phyloP scores from a whole-genome alignment of 2,797 vertebrate genomes.

The Gymnodraco acuticeps region DNA sequence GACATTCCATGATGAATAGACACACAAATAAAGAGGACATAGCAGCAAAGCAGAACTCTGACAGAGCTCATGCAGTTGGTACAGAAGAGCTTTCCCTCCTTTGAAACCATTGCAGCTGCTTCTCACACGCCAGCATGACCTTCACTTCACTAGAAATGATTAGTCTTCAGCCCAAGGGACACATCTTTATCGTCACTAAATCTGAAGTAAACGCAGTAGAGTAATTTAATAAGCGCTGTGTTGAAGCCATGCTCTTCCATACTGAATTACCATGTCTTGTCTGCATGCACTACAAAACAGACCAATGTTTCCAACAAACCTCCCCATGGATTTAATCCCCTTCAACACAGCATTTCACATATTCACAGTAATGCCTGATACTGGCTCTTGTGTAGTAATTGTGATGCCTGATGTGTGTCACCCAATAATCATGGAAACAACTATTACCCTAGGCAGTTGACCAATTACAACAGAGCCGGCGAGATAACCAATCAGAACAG shows the following conservation, averaged over 20 bases:
- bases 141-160: constrained; percentile 74
- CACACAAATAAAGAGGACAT: background rate
- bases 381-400: background rate
- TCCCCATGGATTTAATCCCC: constrained; percentile 9
- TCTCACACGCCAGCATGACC: constrained; percentile 62
- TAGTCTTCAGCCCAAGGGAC: constrained; percentile 58
- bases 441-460: background rate
- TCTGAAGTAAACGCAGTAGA: constrained; percentile 55
- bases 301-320: constrained; percentile 12
- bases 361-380: background rate
- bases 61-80: background rate
- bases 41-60: background rate
- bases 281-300: constrained; percentile 33
- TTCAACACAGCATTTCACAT: background rate
- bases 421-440: background rate
- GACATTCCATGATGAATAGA: background rate
- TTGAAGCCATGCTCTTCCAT: constrained; percentile 59
- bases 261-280: constrained; percentile 54
- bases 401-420: background rate
- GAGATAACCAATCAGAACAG: too few relatives aligned
- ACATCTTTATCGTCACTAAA: constrained; percentile 68
- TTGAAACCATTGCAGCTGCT: constrained; percentile 32
- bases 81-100: background rate
- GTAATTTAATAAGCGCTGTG: constrained; percentile 74
- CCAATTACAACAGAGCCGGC: too few relatives aligned